These are phyloP conservation scores for Polydesmus complanatus DNA, from an alignment of 2,888 invertebrate species.

Conservation along the genomic window DNA sequence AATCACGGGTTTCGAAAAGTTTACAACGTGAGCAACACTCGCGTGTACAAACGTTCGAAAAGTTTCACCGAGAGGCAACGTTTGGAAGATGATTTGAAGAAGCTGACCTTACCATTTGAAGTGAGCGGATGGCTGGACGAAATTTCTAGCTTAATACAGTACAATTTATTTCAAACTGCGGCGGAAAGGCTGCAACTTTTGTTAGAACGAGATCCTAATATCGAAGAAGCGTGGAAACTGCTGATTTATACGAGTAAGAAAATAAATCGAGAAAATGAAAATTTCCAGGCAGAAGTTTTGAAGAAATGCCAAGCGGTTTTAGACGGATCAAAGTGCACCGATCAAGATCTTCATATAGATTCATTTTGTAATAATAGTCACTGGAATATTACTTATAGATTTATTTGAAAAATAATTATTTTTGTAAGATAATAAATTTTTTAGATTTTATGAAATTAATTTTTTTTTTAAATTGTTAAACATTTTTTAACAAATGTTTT, in stretches of 20 bases:
- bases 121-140: neutral
- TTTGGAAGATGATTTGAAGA: neutral
- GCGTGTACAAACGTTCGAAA: slow-evolving; percentile 14
- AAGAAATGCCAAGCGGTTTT: neutral
- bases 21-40: slow-evolving; percentile 8
- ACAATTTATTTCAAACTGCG: neutral
- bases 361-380: too few relatives aligned
- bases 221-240: neutral
- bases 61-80: slow-evolving; percentile 1
- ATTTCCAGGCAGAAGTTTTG: neutral
- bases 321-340: neutral
- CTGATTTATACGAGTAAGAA: neutral
- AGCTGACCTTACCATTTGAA: neutral
- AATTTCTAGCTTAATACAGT: neutral
- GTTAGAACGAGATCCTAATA: neutral
- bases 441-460: too few relatives aligned
- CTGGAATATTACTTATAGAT: too few relatives aligned
- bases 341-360: too few relatives aligned
- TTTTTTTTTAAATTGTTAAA: too few relatives aligned
- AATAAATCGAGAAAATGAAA: too few relatives aligned
- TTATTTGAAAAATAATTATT: too few relatives aligned
- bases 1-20: slow-evolving; percentile 15
- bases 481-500: too few relatives aligned
- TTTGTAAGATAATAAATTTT: too few relatives aligned
- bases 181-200: neutral